Base-by-base conservation (phyloP, 2,797 vertebrate genomes). In the Lemur catta region DNA sequence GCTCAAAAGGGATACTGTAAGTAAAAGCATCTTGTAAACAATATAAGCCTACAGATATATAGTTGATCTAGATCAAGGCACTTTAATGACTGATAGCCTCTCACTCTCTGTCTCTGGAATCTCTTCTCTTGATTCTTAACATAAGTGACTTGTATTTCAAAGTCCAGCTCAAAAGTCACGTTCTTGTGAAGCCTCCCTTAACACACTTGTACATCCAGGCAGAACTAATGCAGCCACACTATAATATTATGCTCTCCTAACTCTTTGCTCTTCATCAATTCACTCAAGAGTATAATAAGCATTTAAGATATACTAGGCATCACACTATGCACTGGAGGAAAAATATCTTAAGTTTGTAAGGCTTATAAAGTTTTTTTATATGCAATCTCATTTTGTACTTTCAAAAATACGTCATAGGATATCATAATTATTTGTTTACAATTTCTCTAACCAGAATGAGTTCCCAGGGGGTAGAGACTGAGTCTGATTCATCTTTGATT, bases 371-470 rank as follows among this genome's bases (percentile, higher is more conserved):
- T 84, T 94, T 86, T 72, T n/a, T 41, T 52, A 52, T 41, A 95
- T 7, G 78, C 14, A 72, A 78, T 82, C 72, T 93, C n/a, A 95
- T 14, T 55, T 74, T 72, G 35, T 74, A 52, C 43, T 90, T 91
- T 69, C 48, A 20, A 85, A 88, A 79, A 82, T 46, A 79, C 71
- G 57, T 91, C 76, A 95, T 33, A 92, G 48, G 35, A 35, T 65
- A 81, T n/a, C 33, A 63, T 63, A 74, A 82, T 94, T 87, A 57
- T 61, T 82, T 95, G 74, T 89, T 95, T 95, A 93, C 75, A 79
- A 85, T 92, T 94, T 93, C 75, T 86, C 80, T 91, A 93, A 75
- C 67, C 43, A 88, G 92, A 84, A 69, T 89, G 87, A 89, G 48
- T 86, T 96, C 79, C 75, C 79, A 46, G 15, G 35, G 81, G 67